phyloP scores from a whole-genome alignment of 2,888 invertebrate genomes.

The Drepana falcataria region DNA sequence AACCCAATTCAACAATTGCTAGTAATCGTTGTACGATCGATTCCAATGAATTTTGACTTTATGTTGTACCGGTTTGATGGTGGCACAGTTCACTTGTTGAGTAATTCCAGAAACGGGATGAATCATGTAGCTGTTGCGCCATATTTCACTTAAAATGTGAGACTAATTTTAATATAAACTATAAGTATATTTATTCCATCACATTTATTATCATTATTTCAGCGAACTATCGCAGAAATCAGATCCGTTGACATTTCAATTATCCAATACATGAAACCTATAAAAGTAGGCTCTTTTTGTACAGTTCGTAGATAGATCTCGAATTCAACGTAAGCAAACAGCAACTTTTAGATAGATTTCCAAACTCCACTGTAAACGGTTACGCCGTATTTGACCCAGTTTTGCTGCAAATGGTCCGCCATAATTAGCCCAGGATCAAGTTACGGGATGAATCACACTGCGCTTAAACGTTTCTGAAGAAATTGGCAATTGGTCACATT shows the following conservation, averaged over 20 bases:
- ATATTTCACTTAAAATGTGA: too few species aligned
- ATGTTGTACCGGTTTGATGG: slow-evolving; percentile 24
- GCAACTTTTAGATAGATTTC: neutral
- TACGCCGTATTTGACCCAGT: slow-evolving; percentile 13
- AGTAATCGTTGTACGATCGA: slow-evolving; percentile 39
- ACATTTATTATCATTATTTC: too few species aligned
- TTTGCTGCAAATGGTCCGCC: slow-evolving; percentile 16
- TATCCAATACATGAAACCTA: too few species aligned
- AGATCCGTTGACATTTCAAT: too few species aligned
- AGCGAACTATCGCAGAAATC: too few species aligned
- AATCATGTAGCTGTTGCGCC: neutral
- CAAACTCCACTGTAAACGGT: slow-evolving; percentile 3
- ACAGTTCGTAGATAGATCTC: too few species aligned
- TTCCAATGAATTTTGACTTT: slow-evolving; percentile 36
- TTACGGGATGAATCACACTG: slow-evolving; percentile 22
- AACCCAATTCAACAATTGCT: slow-evolving; percentile 53
- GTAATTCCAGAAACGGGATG: slow-evolving; percentile 21
- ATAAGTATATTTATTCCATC: too few species aligned
- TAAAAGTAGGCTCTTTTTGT: too few species aligned
- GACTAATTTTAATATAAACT: too few species aligned
- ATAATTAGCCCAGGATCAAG: slow-evolving; percentile 34
- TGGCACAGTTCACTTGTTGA: slow-evolving; percentile 30
- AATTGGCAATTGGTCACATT: neutral
- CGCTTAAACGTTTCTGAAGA: neutral
- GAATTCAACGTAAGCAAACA: too few species aligned